Percentiles rank a stretch among this genome's conserved stretches.
Conservation (phyloP, 2,113 vertebrate species). For the Oryctolagus cuniculus region DNA sequence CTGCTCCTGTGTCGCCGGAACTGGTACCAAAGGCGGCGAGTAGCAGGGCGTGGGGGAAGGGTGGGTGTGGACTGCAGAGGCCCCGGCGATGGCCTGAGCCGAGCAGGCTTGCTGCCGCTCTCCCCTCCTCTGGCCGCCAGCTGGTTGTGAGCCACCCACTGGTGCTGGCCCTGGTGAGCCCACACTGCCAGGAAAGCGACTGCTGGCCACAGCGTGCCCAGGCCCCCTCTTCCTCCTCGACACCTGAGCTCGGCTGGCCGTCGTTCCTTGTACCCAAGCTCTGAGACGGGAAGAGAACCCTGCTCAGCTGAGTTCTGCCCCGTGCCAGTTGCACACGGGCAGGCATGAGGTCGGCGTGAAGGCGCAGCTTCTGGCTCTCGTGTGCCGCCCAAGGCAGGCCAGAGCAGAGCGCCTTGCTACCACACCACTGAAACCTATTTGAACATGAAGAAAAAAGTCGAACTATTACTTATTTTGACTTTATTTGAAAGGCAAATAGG, state of each 20-base stretch:
- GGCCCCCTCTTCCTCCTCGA: not conserved
- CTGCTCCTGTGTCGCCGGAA: conserved; percentile 59
- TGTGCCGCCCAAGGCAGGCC: not conserved
- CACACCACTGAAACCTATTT: not conserved
- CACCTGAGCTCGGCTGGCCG: not conserved
- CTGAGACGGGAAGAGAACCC: not conserved
- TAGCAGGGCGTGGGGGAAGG: not conserved
- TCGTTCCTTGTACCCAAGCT: not conserved
- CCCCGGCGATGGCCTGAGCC: no score
- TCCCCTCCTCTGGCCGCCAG: no score
- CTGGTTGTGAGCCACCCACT: not conserved
- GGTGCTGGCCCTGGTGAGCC: not conserved
- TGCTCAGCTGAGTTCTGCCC: no score
- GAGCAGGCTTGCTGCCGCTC: no score
- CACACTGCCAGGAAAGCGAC: not conserved
- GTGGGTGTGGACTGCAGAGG: not conserved
- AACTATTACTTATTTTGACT: no score
- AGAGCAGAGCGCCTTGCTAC: not conserved
- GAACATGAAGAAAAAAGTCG: not conserved
- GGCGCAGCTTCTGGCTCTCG: not conserved
- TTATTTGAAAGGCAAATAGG: no score
- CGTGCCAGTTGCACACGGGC: no score
- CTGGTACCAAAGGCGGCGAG: conserved; percentile 25
- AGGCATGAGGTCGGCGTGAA: no score
- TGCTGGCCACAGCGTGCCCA: not conserved